These are phyloP conservation scores for Microplitis mediator DNA, from an alignment of 1,140 invertebrate species.

Conservation along the genomic window DNA sequence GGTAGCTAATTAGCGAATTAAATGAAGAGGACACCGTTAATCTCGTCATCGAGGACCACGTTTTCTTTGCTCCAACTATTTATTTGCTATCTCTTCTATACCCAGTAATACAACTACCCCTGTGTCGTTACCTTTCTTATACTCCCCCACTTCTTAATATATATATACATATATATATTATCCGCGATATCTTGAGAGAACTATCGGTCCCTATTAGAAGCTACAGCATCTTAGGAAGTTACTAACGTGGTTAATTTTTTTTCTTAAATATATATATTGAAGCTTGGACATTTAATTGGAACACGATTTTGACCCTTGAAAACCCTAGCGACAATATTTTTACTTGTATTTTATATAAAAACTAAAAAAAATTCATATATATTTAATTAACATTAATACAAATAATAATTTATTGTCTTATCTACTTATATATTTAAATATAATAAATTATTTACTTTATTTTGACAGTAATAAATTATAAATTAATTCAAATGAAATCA, in stretches of 20 bases:
- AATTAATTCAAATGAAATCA: too few species aligned
- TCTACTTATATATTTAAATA: too few species aligned
- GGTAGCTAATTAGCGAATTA: slow-evolving; percentile 27
- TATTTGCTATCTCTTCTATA: background rate
- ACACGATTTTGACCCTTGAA: slow-evolving; percentile 60
- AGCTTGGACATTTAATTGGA: slow-evolving; percentile 53
- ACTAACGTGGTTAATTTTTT: slow-evolving; percentile 16
- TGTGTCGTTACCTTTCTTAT: background rate
- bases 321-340: slow-evolving; percentile 48
- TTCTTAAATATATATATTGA: slow-evolving; percentile 23
- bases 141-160: background rate
- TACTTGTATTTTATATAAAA: slow-evolving; percentile 7
- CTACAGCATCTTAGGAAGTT: background rate
- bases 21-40: slow-evolving; percentile 29
- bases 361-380: too few species aligned
- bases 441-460: too few species aligned
- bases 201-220: slow-evolving; percentile 47
- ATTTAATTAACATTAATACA: too few species aligned
- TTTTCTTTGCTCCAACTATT: slow-evolving; percentile 20
- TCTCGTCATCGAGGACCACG: slow-evolving; percentile 30
- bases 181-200: slow-evolving; percentile 25
- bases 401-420: too few species aligned
- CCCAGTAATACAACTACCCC: background rate
- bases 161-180: slow-evolving; percentile 26
- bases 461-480: too few species aligned